These are phyloP conservation scores for Clarias macrocephalus DNA, from an alignment of 2,113 vertebrate species.

Conservation along the genomic window DNA sequence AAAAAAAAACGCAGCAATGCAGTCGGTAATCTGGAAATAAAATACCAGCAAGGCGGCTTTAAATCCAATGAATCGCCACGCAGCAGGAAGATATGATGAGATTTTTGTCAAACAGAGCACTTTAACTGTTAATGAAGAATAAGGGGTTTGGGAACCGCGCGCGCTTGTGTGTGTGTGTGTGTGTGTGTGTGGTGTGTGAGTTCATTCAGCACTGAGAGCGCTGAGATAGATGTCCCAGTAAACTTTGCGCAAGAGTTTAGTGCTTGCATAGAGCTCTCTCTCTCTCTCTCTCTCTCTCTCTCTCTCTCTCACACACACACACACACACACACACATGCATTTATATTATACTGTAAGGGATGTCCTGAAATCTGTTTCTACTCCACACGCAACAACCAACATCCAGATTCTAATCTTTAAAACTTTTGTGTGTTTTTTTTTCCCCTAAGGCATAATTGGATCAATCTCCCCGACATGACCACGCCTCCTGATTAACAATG, in stretches of 20 bases:
- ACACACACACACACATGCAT: slow-evolving; percentile 7
- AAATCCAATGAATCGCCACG: neutral
- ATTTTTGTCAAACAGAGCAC: neutral
- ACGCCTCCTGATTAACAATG: neutral
- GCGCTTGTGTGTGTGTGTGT: neutral
- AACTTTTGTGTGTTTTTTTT: neutral
- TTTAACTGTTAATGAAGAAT: neutral
- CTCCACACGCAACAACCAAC: neutral
- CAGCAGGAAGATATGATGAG: too few species aligned
- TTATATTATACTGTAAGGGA: neutral
- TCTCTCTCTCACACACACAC: neutral
- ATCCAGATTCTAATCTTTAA: neutral
- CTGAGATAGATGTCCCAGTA: neutral
- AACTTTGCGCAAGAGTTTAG: neutral
- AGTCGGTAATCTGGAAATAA: neutral
- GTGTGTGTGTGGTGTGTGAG: neutral
- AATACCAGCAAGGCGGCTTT: neutral
- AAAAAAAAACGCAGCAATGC: neutral
- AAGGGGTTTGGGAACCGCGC: neutral
- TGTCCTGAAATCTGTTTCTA: neutral
- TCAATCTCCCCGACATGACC: neutral
- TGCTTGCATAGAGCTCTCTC: neutral
- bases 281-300: neutral
- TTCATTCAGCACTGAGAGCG: neutral
- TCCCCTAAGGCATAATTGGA: neutral